Percentiles rank a stretch among this genome's conserved stretches.
phyloP scores from a whole-genome alignment of 2,888 invertebrate species.

The Cheilosia vulpina region DNA sequence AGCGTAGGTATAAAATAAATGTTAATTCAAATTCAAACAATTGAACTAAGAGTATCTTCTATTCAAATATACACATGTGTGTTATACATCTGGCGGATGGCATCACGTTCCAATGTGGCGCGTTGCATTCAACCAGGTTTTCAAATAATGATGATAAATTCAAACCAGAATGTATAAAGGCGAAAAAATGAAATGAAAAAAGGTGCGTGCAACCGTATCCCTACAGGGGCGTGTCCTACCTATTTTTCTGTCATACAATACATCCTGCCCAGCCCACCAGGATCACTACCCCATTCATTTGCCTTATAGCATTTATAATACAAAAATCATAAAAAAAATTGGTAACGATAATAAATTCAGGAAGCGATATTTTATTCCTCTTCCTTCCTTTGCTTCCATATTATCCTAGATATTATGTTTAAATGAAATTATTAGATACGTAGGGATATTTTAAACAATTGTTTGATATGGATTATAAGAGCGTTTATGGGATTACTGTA shows the following conservation, averaged over 20 bases:
- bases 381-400: slow-evolving; percentile 50
- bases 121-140: slow-evolving; percentile 71
- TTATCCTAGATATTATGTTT: not conserved
- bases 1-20: slow-evolving; percentile 28
- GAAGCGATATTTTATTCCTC: slow-evolving; percentile 64
- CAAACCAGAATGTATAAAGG: slow-evolving; percentile 59
- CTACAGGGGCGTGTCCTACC: slow-evolving; percentile 73
- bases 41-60: slow-evolving; percentile 57
- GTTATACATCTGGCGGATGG: slow-evolving; percentile 73
- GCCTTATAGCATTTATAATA: slow-evolving; percentile 67
- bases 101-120: slow-evolving; percentile 72
- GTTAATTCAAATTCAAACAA: slow-evolving; percentile 60
- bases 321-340: slow-evolving; percentile 64
- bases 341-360: slow-evolving; percentile 72
- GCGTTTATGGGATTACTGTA: not conserved
- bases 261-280: slow-evolving; percentile 73
- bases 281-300: slow-evolving; percentile 74
- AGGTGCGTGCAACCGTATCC: slow-evolving; percentile 75
- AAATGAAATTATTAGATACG: not conserved
- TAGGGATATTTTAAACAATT: slow-evolving; percentile 8
- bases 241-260: slow-evolving; percentile 76
- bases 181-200: slow-evolving; percentile 57
- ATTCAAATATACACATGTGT: slow-evolving; percentile 55
- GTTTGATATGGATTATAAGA: not conserved
- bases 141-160: slow-evolving; percentile 73